Evolutionary conservation across 2,113 vertebrate genomes (phyloP).

Genomic region (Acrocephalus kingi): DNA sequence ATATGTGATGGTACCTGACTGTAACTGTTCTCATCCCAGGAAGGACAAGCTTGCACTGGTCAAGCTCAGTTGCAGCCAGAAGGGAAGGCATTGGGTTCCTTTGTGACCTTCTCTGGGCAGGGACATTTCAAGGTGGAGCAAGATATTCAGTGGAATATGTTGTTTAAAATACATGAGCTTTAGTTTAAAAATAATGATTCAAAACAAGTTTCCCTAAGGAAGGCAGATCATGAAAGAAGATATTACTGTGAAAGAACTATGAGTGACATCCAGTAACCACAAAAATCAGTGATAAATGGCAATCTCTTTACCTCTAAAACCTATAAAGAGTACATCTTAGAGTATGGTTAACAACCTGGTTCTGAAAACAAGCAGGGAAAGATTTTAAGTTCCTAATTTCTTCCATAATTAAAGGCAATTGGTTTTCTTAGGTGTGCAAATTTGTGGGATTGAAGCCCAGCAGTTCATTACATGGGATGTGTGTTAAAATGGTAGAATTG

Average conservation of each 20-base stretch:
- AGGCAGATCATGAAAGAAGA: not conserved
- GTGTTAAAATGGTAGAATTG: not conserved
- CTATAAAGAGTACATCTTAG: not conserved
- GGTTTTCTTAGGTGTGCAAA: not conserved
- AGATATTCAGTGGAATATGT: not conserved
- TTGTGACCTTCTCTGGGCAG: accelerated
- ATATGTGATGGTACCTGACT: not conserved
- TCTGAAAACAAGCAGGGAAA: not conserved
- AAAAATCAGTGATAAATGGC: not conserved
- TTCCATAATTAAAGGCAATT: not conserved
- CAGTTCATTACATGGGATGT: not conserved
- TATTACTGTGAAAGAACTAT: not conserved
- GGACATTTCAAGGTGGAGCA: accelerated
- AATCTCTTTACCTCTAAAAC: not conserved
- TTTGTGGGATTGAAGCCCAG: not conserved
- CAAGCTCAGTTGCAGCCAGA: not conserved
- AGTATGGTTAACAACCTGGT: not conserved
- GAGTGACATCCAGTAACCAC: not conserved
- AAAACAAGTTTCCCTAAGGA: not conserved
- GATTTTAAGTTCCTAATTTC: not conserved
- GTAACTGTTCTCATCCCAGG: accelerated
- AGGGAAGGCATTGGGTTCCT: not conserved
- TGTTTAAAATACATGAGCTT: not conserved
- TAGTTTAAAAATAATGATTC: not conserved
- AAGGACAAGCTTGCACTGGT: not conserved